Conservation (phyloP, 2,113 vertebrate genomes). For the Haemorhous mexicanus region DNA sequence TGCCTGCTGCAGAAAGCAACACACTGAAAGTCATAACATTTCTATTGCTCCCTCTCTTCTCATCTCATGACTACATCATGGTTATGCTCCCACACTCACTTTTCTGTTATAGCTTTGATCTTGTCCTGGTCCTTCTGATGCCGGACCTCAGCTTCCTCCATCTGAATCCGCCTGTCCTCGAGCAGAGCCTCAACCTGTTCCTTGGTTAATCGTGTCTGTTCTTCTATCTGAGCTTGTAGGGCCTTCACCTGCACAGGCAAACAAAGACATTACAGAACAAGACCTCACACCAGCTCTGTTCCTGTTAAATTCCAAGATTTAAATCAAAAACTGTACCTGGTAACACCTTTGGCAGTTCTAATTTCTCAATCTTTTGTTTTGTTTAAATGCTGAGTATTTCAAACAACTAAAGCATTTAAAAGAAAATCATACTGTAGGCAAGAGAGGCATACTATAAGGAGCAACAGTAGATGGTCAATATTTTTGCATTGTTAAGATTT, state of each 20-base stretch:
- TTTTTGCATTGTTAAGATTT: background rate
- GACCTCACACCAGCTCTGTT: background rate
- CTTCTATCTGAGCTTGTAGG: slow-evolving; percentile 91
- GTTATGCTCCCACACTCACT: slow-evolving; percentile 69
- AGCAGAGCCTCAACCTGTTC: slow-evolving; percentile 87
- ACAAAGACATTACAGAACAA: background rate
- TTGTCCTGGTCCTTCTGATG: slow-evolving; percentile 82
- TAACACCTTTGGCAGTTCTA: background rate
- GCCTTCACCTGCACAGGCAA: slow-evolving; percentile 84
- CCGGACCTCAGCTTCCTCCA: slow-evolving; percentile 85
- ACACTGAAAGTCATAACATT: background rate
- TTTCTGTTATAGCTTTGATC: slow-evolving; percentile 80
- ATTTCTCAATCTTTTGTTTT: background rate
- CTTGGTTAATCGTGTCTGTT: slow-evolving; percentile 86
- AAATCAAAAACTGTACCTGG: background rate
- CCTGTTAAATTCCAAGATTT: background rate
- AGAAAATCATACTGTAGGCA: background rate
- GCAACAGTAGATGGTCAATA: background rate
- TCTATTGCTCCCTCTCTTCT: background rate
- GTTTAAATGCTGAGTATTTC: background rate
- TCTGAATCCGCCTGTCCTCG: slow-evolving; percentile 84
- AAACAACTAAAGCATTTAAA: background rate
- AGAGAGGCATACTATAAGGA: background rate
- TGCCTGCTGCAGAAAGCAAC: background rate
- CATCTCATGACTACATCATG: background rate